Base-by-base conservation (phyloP, 2,888 invertebrate genomes). In the Xanthorhoe designata region DNA sequence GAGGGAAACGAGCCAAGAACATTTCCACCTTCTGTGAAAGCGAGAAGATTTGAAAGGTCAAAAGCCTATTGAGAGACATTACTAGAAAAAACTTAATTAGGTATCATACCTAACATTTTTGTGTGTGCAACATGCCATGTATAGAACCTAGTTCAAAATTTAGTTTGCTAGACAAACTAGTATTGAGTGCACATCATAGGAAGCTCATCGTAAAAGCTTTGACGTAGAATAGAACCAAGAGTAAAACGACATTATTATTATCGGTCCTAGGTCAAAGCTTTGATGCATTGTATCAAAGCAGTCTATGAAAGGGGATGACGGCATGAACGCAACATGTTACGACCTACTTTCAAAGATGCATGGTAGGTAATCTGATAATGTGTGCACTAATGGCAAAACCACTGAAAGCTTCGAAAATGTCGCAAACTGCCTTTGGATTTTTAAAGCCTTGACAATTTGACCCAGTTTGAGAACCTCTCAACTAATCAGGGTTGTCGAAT, bases 311-410 rank as follows among this genome's bases (percentile, higher is more conserved):
- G 17, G 15, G 15, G 47, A 17, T 17, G 17, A 2, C 5, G 17
- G 45, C 10, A 15, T 47, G 17, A 8, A 15, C 47, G 60, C 60
- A 60, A 60, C 52, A 60, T 42, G 52, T 53, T 52, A 6, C 54
- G 61, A 61, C 61, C 61, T 54, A 53, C 17, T 71, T 69, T 9
- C 17, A 42, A 45, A 38, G 45, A 64, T 58, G 54, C 35, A 65
- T 61, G 59, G 50, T 62, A 60, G 59, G 50, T 62, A 60, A 60
- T 58, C 19, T 50, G 38, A 60, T 61, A 50, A 53, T 56, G 50
- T 60, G 54, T 38, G 50, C 49, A 52, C 24, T 52, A n/a, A 47
- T 38, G 55, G 38, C 38, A 52, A 51, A 52, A 68, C 35, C 49
- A 32, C 29, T 13, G 24, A 19, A 55, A 54, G 56, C 56, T 56